phyloP scores from a whole-genome alignment of 2,888 invertebrate genomes.

The Cantharis lateralis region DNA sequence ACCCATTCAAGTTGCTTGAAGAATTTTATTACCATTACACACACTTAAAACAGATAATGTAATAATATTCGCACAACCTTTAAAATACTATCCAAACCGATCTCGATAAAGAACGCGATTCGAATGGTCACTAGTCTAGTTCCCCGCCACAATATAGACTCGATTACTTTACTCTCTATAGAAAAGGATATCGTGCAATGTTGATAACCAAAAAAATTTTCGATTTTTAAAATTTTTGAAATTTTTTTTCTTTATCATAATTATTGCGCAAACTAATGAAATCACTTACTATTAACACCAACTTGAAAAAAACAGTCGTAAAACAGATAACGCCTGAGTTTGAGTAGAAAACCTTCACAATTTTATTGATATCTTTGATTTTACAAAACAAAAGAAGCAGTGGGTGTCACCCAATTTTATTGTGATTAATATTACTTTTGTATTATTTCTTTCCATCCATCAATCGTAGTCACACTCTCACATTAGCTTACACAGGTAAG shows the following conservation, averaged over 20 bases:
- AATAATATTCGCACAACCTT: neutral
- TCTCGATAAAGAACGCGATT: slow-evolving; percentile 23
- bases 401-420: neutral
- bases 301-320: neutral
- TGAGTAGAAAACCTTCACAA: slow-evolving; percentile 7
- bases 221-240: neutral
- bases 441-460: slow-evolving; percentile 4
- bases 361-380: slow-evolving; percentile 3
- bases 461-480: neutral
- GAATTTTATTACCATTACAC: neutral
- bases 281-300: neutral
- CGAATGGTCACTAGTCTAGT: slow-evolving; percentile 16
- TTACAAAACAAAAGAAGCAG: slow-evolving; percentile 1
- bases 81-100: slow-evolving; percentile 8
- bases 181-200: neutral
- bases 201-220: neutral
- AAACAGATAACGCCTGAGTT: neutral
- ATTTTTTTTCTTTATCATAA: neutral
- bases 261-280: neutral
- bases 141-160: slow-evolving; percentile 12
- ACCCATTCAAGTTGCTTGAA: neutral
- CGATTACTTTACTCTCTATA: neutral
- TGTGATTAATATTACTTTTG: slow-evolving; percentile 1
- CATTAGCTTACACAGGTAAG: neutral
- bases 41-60: neutral